Percentiles rank a stretch among this genome's conserved stretches.
Evolutionary conservation across 2,888 invertebrate species (phyloP).

Genomic region (Trilocha varians): DNA sequence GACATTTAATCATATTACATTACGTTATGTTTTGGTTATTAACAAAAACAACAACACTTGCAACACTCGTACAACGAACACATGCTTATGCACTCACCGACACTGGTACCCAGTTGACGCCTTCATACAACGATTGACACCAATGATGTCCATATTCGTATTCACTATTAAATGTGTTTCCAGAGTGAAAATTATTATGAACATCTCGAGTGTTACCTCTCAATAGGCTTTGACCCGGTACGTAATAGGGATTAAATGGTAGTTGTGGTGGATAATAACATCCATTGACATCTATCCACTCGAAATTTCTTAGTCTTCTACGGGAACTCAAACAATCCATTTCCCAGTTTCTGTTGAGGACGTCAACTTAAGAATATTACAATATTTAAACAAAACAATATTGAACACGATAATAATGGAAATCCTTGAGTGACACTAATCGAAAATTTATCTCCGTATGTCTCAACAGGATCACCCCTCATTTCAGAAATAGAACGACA

Average conservation of each 20-base stretch:
- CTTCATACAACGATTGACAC: slow-evolving; percentile 60
- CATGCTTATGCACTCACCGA: slow-evolving; percentile 45
- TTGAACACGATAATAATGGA: not conserved
- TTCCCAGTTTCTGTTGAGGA: slow-evolving; percentile 13
- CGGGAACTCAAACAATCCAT: slow-evolving; percentile 57
- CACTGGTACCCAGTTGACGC: slow-evolving; percentile 57
- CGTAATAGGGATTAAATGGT: slow-evolving; percentile 57
- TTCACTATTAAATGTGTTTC: slow-evolving; percentile 30
- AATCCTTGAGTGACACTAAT: not conserved
- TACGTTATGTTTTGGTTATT: slow-evolving; percentile 1
- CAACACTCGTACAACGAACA: not conserved
- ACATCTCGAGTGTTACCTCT: slow-evolving; percentile 20
- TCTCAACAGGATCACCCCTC: slow-evolving; percentile 27
- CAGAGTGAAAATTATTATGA: slow-evolving; percentile 25
- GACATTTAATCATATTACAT: too few species aligned
- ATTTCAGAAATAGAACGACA: slow-evolving; percentile 62
- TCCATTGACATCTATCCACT: slow-evolving; percentile 37
- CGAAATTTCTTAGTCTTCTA: slow-evolving; percentile 32
- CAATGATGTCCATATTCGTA: slow-evolving; percentile 40
- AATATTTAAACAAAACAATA: not conserved
- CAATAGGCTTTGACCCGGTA: slow-evolving; percentile 25
- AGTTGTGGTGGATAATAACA: slow-evolving; percentile 51
- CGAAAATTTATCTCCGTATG: not conserved
- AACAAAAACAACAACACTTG: slow-evolving; percentile 1
- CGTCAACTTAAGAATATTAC: not conserved